Evolutionary conservation across 2,888 invertebrate species (phyloP), one percentile per base, ranked within the genome.

Genomic region (Lordiphosa andalusiaca): DNA sequence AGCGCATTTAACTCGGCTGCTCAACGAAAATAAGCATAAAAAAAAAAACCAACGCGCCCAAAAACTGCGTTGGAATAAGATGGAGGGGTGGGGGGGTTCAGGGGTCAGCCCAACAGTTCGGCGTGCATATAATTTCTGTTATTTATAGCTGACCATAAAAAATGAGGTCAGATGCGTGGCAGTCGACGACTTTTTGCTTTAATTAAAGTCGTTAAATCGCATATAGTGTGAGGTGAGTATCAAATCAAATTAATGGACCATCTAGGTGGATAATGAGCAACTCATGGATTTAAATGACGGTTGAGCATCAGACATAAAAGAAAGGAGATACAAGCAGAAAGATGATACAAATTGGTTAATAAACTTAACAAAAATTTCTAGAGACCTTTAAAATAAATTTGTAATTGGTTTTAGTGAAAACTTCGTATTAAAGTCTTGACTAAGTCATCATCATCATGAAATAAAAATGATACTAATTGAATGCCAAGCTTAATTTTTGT

Each of bases 101-200:
- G 5, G 47, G 19, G 42, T 41, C 46, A 30, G 36, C 23, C 41
- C 58, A 69, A 67, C 71, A 71, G 73, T 55, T 56, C 49, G 67
- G 73, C 76, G 67, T 82, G 80, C 76, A 82, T 70, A 80, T 82
- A 80, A 80, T 82, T 78, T 82, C 76, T 60, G 80, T 82, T 82
- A 82, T 80, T 82, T 82, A 80, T 80, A 64, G 73, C 46, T 46
- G 62, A 52, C 78, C 58, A 77, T 81, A 81, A 77, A 82, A 67
- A 78, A 82, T 69, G 75, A 74, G 78, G 80, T 78, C 80, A 78
- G 66, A 63, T 73, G 71, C 76, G 81, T 76, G n/a, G 54, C n/a
- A 64, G 73, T 58, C 72, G 53, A 61, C 67, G 63, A 65, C 71
- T 67, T 69, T 72, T 64, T 59, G 72, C 67, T 68, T 82, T 82